Evolutionary conservation across 2,797 vertebrate species (phyloP), one percentile per base, ranked within the genome.

Genomic region (Sphaeramia orbicularis): DNA sequence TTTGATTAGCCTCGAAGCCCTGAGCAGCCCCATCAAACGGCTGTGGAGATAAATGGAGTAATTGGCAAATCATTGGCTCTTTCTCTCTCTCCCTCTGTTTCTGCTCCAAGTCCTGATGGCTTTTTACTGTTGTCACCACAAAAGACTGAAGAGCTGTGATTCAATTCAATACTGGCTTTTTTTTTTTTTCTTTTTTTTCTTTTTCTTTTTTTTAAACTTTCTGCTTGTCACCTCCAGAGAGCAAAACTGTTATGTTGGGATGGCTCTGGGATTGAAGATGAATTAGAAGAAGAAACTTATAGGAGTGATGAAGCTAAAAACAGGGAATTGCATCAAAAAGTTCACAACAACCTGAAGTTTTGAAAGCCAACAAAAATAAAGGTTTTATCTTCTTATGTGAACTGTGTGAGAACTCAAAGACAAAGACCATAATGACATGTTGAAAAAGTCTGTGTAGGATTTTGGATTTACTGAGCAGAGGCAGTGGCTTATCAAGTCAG

Each of bases 21-120:
- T 12, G 61, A 74, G 80, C 55, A 5, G 65, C 56, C 66, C 78
- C 64, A 74, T 81, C 82, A 77, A 71, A 75, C 21, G 30, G 60
- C 58, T 38, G 61, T n/a, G 50, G 16, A 80, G 83, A 83, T 87
- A 80, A 80, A 77, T 51, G 58, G 75, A 78, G 55, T 75, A 81
- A 79, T 54, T 83, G 80, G 48, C 58, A 51, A 79, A 71, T 80
- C 6, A 45, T 43, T 43, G 30, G 32, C 41, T 4, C 21, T 24
- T 24, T 1, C 53, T 36, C 47, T 19, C 52, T 67, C 64, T 16
- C 61, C 36, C 55, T 43, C 30, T 44, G 52, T 47, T 15, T 42
- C 66, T 24, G 50, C 61, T 48, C 13, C 59, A 43, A 18, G 47
- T 58, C 51, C 47, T 52, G n/a, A 8, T 2, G 38, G 57, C 48